phyloP scores from a whole-genome alignment of 2,888 invertebrate species.

The Meandrusa payeni region DNA sequence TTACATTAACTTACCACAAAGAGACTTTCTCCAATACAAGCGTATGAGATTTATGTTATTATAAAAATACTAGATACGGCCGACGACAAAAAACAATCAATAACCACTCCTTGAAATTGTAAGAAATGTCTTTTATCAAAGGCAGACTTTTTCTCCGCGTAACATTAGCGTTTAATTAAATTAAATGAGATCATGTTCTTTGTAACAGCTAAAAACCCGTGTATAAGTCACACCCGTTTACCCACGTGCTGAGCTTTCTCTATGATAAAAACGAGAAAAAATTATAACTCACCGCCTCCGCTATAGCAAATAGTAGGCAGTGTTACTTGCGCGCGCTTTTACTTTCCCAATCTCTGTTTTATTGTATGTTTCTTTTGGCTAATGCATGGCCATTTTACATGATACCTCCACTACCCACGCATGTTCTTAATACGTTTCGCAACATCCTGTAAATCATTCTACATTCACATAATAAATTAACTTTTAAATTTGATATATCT shows the following conservation, averaged over 20 bases:
- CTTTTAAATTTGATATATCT: no score
- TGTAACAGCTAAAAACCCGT: constrained; percentile 11
- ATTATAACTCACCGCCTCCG: constrained; percentile 12
- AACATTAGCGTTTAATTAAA: constrained; percentile 19
- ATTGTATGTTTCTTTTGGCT: constrained; percentile 8
- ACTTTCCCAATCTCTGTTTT: constrained; percentile 16
- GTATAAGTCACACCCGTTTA: constrained; percentile 16
- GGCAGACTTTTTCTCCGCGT: constrained; percentile 22
- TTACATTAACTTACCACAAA: not conserved
- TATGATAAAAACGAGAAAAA: constrained; percentile 23
- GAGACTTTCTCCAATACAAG: not conserved
- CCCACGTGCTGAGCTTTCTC: constrained; percentile 22
- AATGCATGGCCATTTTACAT: constrained; percentile 9
- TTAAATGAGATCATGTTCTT: constrained; percentile 22
- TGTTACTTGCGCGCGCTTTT: constrained; percentile 15
- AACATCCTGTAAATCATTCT: not conserved
- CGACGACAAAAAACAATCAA: no score
- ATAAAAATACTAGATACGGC: no score
- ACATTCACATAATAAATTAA: no score
- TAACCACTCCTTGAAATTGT: no score
- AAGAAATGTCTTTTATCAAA: constrained; percentile 17
- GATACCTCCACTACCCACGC: constrained; percentile 10
- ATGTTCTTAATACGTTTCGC: constrained; percentile 3
- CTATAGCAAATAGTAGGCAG: constrained; percentile 16
- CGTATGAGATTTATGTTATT: not conserved